Evolutionary conservation across 2,888 invertebrate species (phyloP), one percentile per base, ranked within the genome.

Genomic region (Phortica magna): DNA sequence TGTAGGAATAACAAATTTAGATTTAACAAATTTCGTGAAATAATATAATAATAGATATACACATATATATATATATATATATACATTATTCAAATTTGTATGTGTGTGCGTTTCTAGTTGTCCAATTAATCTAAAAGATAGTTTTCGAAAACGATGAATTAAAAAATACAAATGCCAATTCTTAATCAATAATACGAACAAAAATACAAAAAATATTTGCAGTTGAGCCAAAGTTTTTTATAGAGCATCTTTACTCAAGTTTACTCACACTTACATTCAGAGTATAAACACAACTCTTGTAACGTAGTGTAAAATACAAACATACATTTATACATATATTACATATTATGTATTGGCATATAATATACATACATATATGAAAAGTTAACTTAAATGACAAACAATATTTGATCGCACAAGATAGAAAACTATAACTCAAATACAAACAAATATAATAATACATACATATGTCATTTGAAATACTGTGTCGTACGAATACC

Each of bases 1-100:
- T 71, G 17, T 71, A 75, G 22, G 57, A 73, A 59, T 74, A 78
- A 73, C 73, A 76, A 81, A 80, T 80, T 79, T 81, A 81, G 81
- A 78, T 78, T 83, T 74, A 70, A 76, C 70, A 72, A 57, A 77
- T 43, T 68, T 17, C 42, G 10, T 39, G 53, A 73, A 43, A 75
- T 19, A 76, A 75, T 75, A 57, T 72, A 76, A 68, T 76, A 70
- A 71, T 65, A 76, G 74, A 74, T 41, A 77, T 74, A 77, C 74
- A 79, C 64, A 77, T 76, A 80, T 76, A 76, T 76, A 64, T 74
- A 77, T 76, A 79, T 67, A 77, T 76, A 80, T 76, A 76, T 76
- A 64, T 67, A 41, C 42, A 42, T 17, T 19, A 59, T 22, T 17
- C 22, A 31, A 74, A 65, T 65, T 65, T 65, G 41, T 65, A 19